These are phyloP conservation scores for Mixornis gularis DNA, from an alignment of 2,113 vertebrate genomes.

Conservation along the genomic window DNA sequence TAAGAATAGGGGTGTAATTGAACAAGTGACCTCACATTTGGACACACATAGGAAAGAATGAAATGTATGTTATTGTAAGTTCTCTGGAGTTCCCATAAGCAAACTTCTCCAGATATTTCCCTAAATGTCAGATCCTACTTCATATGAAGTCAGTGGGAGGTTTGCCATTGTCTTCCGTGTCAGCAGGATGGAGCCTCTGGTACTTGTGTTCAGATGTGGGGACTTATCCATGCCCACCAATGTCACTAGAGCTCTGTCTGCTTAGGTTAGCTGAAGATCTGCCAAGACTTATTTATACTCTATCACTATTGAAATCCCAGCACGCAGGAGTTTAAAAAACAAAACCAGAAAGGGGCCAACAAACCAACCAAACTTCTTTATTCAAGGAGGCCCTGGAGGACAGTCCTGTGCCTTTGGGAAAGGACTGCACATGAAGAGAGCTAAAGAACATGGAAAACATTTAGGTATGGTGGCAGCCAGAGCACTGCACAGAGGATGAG, in stretches of 20 bases:
- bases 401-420: neutral
- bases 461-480: too few relatives aligned
- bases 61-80: slow-evolving; percentile 3
- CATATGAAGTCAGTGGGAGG: neutral
- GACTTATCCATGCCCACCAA: neutral
- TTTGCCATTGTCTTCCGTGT: slow-evolving; percentile 23
- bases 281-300: neutral
- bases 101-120: slow-evolving; percentile 3
- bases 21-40: slow-evolving; percentile 38
- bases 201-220: neutral
- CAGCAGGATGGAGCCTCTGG: neutral
- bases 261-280: neutral
- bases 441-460: neutral
- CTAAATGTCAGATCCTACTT: slow-evolving; percentile 8
- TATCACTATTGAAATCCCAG: neutral
- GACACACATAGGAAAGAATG: slow-evolving; percentile 11
- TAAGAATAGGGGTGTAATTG: slow-evolving; percentile 28
- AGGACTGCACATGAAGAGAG: neutral
- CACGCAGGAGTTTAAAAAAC: neutral
- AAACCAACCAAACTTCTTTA: neutral
- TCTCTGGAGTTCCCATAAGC: neutral
- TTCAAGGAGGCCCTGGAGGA: neutral
- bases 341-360: neutral
- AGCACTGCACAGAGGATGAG: rapidly evolving
- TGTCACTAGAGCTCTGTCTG: neutral